Evolutionary conservation across 2,113 vertebrate species (phyloP).

Genomic region (Pterocles gutturalis): DNA sequence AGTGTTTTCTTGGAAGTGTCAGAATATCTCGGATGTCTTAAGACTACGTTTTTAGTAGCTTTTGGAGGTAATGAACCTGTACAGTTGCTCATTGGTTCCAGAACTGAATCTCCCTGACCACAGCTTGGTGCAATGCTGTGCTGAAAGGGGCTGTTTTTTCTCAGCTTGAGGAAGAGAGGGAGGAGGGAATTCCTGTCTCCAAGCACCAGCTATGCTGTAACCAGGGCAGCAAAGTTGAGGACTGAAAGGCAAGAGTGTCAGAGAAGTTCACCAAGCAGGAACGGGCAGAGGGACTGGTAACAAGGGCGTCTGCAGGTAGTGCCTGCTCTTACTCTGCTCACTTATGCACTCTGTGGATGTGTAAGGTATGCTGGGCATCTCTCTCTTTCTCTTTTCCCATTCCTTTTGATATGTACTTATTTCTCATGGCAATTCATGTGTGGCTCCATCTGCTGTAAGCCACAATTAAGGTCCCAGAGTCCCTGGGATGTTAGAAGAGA

Average conservation of each 20-base stretch:
- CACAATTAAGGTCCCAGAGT: background rate
- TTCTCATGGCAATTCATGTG: background rate
- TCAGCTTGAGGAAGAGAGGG: background rate
- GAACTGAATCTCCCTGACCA: background rate
- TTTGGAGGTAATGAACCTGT: background rate
- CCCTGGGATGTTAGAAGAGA: background rate
- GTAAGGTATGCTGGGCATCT: background rate
- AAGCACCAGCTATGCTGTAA: conserved; percentile 43
- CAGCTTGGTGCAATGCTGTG: background rate
- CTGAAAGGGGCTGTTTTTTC: background rate
- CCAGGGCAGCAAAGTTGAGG: conserved; percentile 9
- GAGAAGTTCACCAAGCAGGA: background rate
- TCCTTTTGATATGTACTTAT: background rate
- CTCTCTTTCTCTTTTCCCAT: background rate
- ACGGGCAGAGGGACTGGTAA: background rate
- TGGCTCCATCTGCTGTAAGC: background rate
- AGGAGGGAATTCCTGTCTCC: conserved; percentile 41
- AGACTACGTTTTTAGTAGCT: background rate
- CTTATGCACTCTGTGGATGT: background rate
- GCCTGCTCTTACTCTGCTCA: background rate
- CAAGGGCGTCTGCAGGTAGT: background rate
- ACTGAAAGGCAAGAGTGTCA: background rate
- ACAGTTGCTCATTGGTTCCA: background rate
- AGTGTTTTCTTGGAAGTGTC: background rate
- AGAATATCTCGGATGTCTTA: background rate